Percentiles rank a stretch among this genome's conserved stretches.
phyloP scores from a whole-genome alignment of 35 echinoderm and acorn worm species.

The Apostichopus japonicus region DNA sequence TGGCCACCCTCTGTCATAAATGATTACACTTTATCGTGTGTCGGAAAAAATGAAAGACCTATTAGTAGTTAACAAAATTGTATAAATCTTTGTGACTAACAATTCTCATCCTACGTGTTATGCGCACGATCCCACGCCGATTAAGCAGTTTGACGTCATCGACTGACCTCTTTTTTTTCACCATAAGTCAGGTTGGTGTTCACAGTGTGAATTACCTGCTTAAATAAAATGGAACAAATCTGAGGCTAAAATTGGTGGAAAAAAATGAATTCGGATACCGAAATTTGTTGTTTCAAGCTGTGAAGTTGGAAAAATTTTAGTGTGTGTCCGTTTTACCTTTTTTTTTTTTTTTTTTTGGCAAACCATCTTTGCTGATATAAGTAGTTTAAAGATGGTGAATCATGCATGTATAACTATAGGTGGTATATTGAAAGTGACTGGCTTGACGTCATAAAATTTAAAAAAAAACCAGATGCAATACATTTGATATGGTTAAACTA shows the following conservation, averaged over 20 bases:
- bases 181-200: not conserved
- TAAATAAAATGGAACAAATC: slow-evolving; percentile 2
- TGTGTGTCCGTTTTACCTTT: too few species aligned
- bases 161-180: not conserved
- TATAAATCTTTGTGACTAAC: not conserved
- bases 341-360: too few species aligned
- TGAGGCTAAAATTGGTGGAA: not conserved
- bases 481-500: too few species aligned
- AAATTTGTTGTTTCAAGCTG: not conserved
- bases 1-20: not conserved
- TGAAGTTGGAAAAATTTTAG: not conserved
- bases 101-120: not conserved
- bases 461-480: too few species aligned
- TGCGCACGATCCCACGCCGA: not conserved
- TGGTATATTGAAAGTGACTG: too few species aligned
- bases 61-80: not conserved
- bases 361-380: too few species aligned
- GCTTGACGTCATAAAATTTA: too few species aligned
- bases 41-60: not conserved
- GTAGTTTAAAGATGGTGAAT: too few species aligned
- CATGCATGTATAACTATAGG: too few species aligned
- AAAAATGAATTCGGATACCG: not conserved
- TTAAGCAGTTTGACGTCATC: not conserved
- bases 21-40: not conserved
- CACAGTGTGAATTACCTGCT: slow-evolving; percentile 29